phyloP scores from a whole-genome alignment of 2,113 vertebrate genomes.

The Datnioides undecimradiatus region DNA sequence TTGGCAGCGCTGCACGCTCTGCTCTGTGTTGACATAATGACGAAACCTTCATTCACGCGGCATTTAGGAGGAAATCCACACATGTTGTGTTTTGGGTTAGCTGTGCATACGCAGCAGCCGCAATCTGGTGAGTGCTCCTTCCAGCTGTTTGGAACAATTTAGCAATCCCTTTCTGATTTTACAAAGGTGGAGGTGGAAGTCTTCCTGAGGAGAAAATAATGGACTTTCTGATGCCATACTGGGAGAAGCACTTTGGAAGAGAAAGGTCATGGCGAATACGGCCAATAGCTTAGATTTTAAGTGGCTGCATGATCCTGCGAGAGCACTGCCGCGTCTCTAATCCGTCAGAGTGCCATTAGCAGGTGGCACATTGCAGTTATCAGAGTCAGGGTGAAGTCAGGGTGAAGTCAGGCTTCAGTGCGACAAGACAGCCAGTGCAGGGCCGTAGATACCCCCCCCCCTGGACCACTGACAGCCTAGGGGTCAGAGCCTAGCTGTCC shows the following conservation, averaged over 20 bases:
- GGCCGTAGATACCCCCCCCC: not conserved
- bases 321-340: constrained; percentile 25
- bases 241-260: constrained; percentile 42
- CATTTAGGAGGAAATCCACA: constrained; percentile 7
- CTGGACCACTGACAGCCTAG: not conserved
- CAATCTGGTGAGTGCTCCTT: not conserved
- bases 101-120: constrained; percentile 11
- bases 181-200: constrained; percentile 13
- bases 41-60: not conserved
- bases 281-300: constrained; percentile 25
- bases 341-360: constrained; percentile 44
- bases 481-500: constrained; percentile 37
- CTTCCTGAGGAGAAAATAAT: constrained; percentile 63
- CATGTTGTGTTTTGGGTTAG: constrained; percentile 1
- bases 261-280: constrained; percentile 39
- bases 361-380: constrained; percentile 33
- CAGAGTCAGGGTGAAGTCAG: constrained; percentile 12
- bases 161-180: constrained; percentile 31
- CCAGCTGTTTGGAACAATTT: constrained; percentile 31
- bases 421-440: not conserved
- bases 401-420: constrained; percentile 4
- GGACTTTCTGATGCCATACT: constrained; percentile 41
- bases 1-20: not conserved
- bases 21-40: not conserved
- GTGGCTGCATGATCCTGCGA: constrained; percentile 2